These are phyloP conservation scores for Microtus richardsoni DNA, from an alignment of 2,113 vertebrate species.

Conservation along the genomic window DNA sequence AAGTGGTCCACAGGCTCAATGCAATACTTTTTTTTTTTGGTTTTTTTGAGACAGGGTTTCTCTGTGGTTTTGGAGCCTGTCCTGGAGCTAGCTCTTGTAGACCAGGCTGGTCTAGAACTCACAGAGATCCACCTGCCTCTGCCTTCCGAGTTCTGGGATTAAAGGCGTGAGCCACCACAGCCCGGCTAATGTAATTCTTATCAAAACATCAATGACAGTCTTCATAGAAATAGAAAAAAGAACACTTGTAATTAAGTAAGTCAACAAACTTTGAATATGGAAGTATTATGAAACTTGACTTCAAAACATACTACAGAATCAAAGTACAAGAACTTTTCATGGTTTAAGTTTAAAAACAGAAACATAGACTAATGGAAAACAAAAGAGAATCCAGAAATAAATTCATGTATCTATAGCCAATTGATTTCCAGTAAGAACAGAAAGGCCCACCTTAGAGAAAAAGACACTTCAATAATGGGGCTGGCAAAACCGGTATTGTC, in stretches of 20 bases:
- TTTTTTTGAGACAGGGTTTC: too few species aligned
- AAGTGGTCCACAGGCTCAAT: not conserved
- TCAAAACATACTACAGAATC: not conserved
- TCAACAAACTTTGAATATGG: not conserved
- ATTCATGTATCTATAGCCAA: not conserved
- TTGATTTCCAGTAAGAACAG: not conserved
- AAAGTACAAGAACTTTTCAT: too few species aligned
- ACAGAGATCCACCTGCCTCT: too few species aligned
- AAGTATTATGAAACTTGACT: not conserved
- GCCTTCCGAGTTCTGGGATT: too few species aligned
- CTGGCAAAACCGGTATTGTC: not conserved
- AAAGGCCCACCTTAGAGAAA: not conserved
- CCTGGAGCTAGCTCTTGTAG: too few species aligned
- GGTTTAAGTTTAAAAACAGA: not conserved
- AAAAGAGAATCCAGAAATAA: not conserved
- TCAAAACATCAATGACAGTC: not conserved
- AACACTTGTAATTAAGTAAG: not conserved
- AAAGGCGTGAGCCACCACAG: too few species aligned
- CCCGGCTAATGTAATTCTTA: too few species aligned
- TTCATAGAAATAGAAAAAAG: not conserved
- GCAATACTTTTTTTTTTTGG: too few species aligned
- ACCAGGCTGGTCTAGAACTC: too few species aligned
- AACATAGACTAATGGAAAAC: not conserved
- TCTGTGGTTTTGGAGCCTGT: too few species aligned
- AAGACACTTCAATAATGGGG: not conserved